Evolutionary conservation across 2,113 vertebrate genomes (phyloP), one percentile per base, ranked within the genome.

Genomic region (Chrysochloris asiatica): DNA sequence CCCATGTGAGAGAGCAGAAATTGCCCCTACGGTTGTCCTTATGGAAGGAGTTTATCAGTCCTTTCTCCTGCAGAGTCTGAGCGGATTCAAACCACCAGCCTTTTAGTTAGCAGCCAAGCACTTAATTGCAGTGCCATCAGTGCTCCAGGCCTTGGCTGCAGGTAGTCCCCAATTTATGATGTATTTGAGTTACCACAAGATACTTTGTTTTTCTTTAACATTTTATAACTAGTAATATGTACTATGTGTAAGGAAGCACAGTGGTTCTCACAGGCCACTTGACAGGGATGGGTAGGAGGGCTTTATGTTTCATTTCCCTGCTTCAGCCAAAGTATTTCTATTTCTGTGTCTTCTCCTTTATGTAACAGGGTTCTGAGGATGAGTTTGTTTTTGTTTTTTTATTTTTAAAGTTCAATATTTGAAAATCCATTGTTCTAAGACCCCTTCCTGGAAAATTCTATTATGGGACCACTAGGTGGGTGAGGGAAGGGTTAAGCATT

Each of bases 401-500:
- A n/a, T n/a, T n/a, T n/a, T n/a, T n/a, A n/a, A n/a, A n/a, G n/a
- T n/a, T n/a, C n/a, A 12, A 14, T 8, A 16, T 30, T 88, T 88
- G 78, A 65, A 75, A 88, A 47, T 45, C 45, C 43, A 17, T 54
- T 63, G 8, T 36, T 61, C 22, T 26, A 43, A 83, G 83, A 9
- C 81, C 38, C 59, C 36, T 24, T 82, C 41, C n/a, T 33, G n/a
- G 79, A 61, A 73, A 81, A 36, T 56, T 88, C 94, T 93, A 79
- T 93, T 92, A 84, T 75, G n/a, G 86, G 79, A 84, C 28, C 63
- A 30, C 75, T 54, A 83, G 14, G 33, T 19, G 75, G 86, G 67
- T 47, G 79, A 91, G 75, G 92, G 69, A 78, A 96, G 82, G 73
- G 91, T 84, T 93, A 89, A 92, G 84, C 45, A 45, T 95, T 84